Evolutionary conservation across 2,113 vertebrate genomes (phyloP), one percentile per base, ranked within the genome.

Genomic region (Chiloscyllium plagiosum): DNA sequence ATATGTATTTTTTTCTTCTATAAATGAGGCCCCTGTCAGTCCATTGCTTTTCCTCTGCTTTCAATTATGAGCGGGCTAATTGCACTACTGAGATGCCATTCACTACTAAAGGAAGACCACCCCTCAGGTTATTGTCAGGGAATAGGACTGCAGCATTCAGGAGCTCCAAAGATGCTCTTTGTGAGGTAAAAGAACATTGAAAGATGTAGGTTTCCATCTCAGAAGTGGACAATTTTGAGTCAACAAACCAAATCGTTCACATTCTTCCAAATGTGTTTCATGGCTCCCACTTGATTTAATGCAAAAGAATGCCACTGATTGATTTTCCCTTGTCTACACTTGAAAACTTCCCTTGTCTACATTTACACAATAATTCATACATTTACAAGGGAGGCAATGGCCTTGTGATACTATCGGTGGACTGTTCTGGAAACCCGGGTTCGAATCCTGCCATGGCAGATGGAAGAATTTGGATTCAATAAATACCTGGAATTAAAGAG

Each of bases 1-100:
- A 93, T 66, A 93, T 93, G 56, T 93, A 93, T 93, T 93, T 66
- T 87, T 93, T 68, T 61, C 26, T 61, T 68, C 61, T 22, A 66
- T 93, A 66, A 20, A 93, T 66, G 89, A 93, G 33, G 61, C 33
- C 89, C 6, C 61, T 3, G 15, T 68, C 89, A 66, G 61, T 33
- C 42, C 42, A 47, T 37, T 47, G 19, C 80, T 37, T 37, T 68
- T 17, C 33, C 89, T 37, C 89, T 93, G 61, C 89, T 93, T 93
- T 66, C 89, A 93, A 93, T 93, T 93, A 66, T 22, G 61, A 68
- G 33, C 89, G 22, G 89, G 89, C 56, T 93, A 93, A 93, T 93
- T 93, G 37, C 61, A 12, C 89, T 37, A 33, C 61, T 33, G 20
- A 66, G 89, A 24, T 93, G 33, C n/a, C 33, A 22, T 93, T 93